These are phyloP conservation scores for Notothenia rossii DNA, from an alignment of 2,113 vertebrate genomes.

Conservation along the genomic window DNA sequence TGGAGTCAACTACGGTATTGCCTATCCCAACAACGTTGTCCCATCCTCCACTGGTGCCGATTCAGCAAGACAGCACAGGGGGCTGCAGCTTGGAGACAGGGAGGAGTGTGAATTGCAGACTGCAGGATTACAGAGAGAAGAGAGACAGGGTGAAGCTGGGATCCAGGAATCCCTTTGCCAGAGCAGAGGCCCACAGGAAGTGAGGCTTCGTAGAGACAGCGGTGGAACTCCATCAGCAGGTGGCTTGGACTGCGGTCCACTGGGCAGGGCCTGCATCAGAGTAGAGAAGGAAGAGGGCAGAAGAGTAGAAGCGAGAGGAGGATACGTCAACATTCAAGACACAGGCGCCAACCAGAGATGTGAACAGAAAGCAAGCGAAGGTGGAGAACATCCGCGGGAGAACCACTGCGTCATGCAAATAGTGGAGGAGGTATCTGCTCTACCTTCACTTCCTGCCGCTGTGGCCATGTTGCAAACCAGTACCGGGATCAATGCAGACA, in stretches of 20 bases:
- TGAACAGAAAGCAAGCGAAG: conserved; percentile 89
- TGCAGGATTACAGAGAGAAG: conserved; percentile 84
- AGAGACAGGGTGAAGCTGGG: conserved; percentile 59
- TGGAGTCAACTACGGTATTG: conserved; percentile 92
- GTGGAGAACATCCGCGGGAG: conserved; percentile 84
- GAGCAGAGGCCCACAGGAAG: conserved; percentile 50
- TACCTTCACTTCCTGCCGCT: conserved; percentile 81
- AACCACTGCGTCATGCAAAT: conserved; percentile 92
- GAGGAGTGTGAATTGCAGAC: conserved; percentile 85
- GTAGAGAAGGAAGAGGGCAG: conserved; percentile 45
- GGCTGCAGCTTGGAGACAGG: conserved; percentile 54
- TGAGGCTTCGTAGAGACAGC: conserved; percentile 44
- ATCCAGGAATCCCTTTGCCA: conserved; percentile 68
- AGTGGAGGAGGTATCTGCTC: conserved; percentile 91
- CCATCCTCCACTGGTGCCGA: conserved; percentile 78
- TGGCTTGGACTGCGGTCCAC: conserved; percentile 49
- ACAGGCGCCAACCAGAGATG: conserved; percentile 87
- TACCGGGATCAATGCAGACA: conserved; percentile 86
- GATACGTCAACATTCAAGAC: conserved; percentile 79
- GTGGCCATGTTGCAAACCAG: conserved; percentile 93
- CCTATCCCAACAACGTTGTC: conserved; percentile 87
- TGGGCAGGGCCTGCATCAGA: conserved; percentile 45
- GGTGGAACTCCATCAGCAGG: conserved; percentile 50
- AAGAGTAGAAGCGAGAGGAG: conserved; percentile 48
- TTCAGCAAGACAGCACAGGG: conserved; percentile 29